Evolutionary conservation across 2,797 vertebrate genomes (phyloP).

Genomic region (Syngnathus acus): DNA sequence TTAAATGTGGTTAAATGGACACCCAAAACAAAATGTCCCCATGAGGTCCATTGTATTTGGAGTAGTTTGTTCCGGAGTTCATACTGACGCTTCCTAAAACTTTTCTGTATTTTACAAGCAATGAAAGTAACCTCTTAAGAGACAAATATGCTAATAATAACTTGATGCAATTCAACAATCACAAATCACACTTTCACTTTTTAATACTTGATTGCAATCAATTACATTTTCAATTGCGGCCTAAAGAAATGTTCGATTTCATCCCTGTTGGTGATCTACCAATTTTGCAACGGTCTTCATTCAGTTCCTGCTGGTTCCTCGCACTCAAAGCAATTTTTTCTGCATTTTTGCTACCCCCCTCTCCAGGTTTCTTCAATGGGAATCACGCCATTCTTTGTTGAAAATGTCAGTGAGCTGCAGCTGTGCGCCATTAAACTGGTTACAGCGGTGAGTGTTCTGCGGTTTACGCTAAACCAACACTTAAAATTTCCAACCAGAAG

Average conservation of each 20-base stretch:
- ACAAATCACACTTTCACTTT: no score
- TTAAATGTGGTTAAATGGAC: background rate
- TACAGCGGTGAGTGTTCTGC: slow-evolving; percentile 80
- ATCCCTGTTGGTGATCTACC: no score
- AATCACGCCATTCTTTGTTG: slow-evolving; percentile 98
- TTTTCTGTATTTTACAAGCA: no score
- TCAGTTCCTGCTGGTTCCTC: background rate
- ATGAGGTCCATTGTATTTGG: background rate
- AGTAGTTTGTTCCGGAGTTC: background rate
- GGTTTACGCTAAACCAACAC: background rate
- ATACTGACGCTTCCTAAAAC: background rate
- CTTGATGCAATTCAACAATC: no score
- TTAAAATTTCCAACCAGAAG: background rate
- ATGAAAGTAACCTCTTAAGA: no score
- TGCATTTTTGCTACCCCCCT: background rate
- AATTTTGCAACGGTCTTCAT: background rate
- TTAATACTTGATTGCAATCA: no score
- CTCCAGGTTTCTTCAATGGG: slow-evolving; percentile 93
- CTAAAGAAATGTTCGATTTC: no score
- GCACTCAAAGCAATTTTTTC: background rate
- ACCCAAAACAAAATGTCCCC: background rate
- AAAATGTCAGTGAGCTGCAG: slow-evolving; percentile 96
- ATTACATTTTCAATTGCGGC: no score
- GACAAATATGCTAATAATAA: no score
- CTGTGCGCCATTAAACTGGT: slow-evolving; percentile 95